Conservation (phyloP, 2,888 invertebrate species). For the Conistra vaccinii region DNA sequence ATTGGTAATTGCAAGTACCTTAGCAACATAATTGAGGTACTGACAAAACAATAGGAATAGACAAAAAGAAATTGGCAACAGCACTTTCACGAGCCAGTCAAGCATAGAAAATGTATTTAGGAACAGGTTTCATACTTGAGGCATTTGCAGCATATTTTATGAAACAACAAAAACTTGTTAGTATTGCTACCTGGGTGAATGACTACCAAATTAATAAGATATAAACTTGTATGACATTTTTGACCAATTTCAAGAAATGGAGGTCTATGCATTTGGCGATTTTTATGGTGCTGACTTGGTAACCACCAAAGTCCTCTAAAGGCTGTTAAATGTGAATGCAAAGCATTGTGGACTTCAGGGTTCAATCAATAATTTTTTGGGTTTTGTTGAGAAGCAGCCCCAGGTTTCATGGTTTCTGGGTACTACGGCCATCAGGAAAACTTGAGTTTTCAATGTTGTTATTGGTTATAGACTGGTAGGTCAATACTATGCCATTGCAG, state of each 20-base stretch:
- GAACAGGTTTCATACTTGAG: constrained; percentile 19
- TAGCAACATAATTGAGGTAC: not conserved
- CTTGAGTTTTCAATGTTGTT: not conserved
- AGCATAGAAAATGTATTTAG: constrained; percentile 44
- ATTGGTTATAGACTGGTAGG: not conserved
- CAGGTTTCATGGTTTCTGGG: not conserved
- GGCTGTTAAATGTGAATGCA: not conserved
- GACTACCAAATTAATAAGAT: not conserved
- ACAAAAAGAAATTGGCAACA: constrained; percentile 28
- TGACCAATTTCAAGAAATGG: not conserved
- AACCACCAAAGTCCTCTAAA: not conserved
- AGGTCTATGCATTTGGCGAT: not conserved
- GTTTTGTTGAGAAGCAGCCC: not conserved
- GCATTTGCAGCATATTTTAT: constrained; percentile 5
- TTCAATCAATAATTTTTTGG: not conserved
- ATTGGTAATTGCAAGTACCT: not conserved
- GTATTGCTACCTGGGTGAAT: constrained; percentile 3
- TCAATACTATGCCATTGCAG: not conserved
- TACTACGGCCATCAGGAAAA: not conserved
- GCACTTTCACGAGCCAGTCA: constrained; percentile 48
- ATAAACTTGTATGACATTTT: not conserved
- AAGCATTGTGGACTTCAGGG: not conserved
- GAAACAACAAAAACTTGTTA: not conserved
- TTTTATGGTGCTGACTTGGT: not conserved
- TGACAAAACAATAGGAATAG: constrained; percentile 22